Percentiles rank a stretch among this genome's conserved stretches.
phyloP scores from a whole-genome alignment of 2,797 vertebrate species.

The Eospalax fontanierii region DNA sequence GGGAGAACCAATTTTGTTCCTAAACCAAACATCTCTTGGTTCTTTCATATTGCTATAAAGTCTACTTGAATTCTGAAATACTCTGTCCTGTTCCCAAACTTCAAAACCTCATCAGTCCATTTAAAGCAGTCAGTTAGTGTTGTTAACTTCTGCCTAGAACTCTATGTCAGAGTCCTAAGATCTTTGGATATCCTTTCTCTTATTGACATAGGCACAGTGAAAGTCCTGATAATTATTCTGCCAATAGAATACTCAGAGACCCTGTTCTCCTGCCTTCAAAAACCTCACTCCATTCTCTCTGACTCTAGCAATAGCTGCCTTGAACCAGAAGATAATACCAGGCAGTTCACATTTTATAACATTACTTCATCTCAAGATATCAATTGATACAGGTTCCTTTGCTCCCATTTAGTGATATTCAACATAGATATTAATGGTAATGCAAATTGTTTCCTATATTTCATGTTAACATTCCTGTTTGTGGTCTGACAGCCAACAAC shows the following conservation, averaged over 20 bases:
- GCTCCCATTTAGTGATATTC: conserved; percentile 1
- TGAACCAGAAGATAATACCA: neutral
- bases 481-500: neutral
- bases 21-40: neutral
- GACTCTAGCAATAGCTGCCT: neutral
- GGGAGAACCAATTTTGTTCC: neutral
- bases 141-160: neutral
- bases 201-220: neutral
- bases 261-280: neutral
- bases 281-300: neutral
- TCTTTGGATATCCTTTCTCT: neutral
- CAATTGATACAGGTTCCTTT: neutral
- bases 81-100: neutral
- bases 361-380: neutral
- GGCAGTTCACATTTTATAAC: neutral
- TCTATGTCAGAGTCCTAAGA: neutral
- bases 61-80: neutral
- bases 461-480: neutral
- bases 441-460: neutral
- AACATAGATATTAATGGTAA: neutral
- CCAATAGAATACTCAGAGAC: too few species aligned
- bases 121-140: neutral
- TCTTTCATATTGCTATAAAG: neutral
- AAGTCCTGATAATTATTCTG: neutral
- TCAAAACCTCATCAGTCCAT: neutral